Percentiles rank a stretch among this genome's conserved stretches.
These are phyloP conservation scores for Loris lydekkerianus DNA, from an alignment of 2,797 vertebrate genomes.

Conservation along the genomic window DNA sequence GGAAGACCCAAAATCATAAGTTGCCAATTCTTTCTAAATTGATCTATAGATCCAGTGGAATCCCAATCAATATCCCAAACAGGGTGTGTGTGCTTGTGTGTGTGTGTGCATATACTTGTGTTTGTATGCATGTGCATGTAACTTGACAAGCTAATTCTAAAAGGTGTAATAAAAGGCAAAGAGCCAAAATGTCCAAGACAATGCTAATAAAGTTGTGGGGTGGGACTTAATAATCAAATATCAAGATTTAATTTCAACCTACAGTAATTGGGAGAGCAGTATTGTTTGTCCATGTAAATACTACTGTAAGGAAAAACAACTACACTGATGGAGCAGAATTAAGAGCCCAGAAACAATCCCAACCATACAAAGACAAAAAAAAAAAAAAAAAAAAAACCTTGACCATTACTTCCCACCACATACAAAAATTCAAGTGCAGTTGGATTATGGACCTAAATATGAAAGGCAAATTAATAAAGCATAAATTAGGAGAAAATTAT, in stretches of 20 bases:
- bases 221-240: neutral
- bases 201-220: neutral
- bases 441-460: neutral
- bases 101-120: neutral
- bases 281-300: neutral
- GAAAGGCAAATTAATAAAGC: neutral
- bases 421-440: neutral
- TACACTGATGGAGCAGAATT: neutral
- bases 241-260: neutral
- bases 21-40: conserved; percentile 13
- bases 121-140: neutral
- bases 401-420: neutral
- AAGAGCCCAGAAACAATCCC: neutral
- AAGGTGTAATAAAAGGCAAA: neutral
- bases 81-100: neutral
- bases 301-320: neutral
- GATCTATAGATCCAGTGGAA: neutral
- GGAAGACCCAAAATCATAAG: neutral
- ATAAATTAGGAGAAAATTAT: neutral
- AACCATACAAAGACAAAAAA: neutral
- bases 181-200: neutral
- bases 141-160: neutral
- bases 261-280: neutral
- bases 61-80: neutral
- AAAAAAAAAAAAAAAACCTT: neutral